These are phyloP conservation scores for Agrotis ipsilon DNA, from an alignment of 2,888 invertebrate species.

Conservation along the genomic window DNA sequence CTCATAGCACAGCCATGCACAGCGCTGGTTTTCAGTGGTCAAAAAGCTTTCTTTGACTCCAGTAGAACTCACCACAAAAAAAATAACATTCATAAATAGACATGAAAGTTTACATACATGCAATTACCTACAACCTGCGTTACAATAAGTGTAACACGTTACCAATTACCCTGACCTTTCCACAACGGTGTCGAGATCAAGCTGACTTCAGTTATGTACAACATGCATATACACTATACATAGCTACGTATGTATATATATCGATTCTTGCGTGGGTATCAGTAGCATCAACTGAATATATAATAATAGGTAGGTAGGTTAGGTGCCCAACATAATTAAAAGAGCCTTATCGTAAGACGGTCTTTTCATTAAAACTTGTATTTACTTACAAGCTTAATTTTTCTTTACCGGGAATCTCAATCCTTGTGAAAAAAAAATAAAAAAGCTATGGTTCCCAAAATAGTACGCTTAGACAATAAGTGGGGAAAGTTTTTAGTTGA, in stretches of 20 bases:
- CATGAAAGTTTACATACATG: neutral
- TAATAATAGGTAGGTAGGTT: neutral
- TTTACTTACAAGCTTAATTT: neutral
- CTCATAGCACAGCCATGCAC: no score
- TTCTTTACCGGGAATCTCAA: no score
- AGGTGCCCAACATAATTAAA: no score
- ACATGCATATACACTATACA: constrained; percentile 5
- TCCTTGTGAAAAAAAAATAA: no score
- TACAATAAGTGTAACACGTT: neutral
- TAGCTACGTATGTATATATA: neutral
- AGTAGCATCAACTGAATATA: constrained; percentile 13
- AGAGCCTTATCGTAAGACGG: neutral
- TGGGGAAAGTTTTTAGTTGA: no score
- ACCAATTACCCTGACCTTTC: constrained; percentile 22
- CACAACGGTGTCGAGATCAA: constrained; percentile 14
- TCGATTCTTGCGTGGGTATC: constrained; percentile 12
- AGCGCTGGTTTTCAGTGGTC: no score
- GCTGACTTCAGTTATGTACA: constrained; percentile 21
- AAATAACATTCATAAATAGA: neutral
- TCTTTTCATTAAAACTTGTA: no score
- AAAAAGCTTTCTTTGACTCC: neutral
- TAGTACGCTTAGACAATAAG: no score
- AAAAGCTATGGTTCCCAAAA: no score
- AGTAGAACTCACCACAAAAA: neutral
- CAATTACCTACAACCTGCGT: neutral